These are phyloP conservation scores for Rhynchonycteris naso DNA, from an alignment of 2,797 vertebrate species.

Conservation along the genomic window DNA sequence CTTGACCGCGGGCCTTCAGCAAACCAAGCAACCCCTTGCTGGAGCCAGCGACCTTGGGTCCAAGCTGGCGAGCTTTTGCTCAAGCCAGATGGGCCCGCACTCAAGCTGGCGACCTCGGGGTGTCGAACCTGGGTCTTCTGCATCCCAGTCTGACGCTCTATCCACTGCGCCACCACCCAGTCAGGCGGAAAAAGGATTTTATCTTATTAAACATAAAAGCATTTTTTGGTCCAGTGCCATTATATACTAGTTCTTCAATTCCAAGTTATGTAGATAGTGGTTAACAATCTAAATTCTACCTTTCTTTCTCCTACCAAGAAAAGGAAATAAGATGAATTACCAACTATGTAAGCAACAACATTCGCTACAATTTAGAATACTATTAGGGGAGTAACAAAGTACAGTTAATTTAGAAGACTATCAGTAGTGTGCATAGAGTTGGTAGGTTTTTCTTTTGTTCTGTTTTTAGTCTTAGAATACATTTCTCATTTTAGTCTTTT, in stretches of 20 bases:
- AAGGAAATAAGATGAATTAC: constrained; percentile 18
- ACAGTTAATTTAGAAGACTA: not conserved
- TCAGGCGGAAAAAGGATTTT: not conserved
- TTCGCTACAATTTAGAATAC: not conserved
- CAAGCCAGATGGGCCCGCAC: too few relatives aligned
- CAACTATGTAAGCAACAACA: not conserved
- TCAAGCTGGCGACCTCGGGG: too few relatives aligned
- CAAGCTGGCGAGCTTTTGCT: too few relatives aligned
- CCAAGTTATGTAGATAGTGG: not conserved
- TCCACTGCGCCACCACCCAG: too few relatives aligned
- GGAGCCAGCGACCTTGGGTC: too few relatives aligned
- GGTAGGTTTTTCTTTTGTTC: not conserved
- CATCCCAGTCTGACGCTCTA: too few relatives aligned
- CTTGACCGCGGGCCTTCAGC: too few relatives aligned
- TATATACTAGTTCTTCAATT: not conserved
- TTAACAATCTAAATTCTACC: not conserved
- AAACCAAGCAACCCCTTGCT: too few relatives aligned
- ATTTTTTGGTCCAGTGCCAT: not conserved
- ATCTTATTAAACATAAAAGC: not conserved
- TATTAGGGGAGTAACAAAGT: not conserved
- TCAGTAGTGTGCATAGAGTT: not conserved
- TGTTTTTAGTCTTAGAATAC: constrained; percentile 37
- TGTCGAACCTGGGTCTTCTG: too few relatives aligned
- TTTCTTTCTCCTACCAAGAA: not conserved
- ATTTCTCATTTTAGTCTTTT: constrained; percentile 41